Percentiles rank a stretch among this genome's conserved stretches.
Conservation (phyloP, 2,797 vertebrate species). For the Sarcoramphus papa region DNA sequence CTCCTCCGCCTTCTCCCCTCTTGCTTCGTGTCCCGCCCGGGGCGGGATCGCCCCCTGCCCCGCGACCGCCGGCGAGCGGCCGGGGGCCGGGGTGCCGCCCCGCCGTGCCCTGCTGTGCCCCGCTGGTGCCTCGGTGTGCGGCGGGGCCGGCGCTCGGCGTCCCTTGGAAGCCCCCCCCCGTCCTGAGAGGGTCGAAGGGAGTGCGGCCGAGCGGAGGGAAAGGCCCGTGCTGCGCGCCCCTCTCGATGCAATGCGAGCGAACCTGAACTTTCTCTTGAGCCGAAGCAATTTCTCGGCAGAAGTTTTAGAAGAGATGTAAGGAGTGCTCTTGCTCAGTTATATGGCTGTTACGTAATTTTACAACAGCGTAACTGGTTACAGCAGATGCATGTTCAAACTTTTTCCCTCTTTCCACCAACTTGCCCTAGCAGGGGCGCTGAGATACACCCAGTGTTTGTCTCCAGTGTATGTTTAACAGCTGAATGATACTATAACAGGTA, state of each 20-base stretch:
- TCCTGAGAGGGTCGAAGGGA: neutral
- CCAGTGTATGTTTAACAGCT: neutral
- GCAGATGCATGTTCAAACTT: neutral
- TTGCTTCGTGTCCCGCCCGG: neutral
- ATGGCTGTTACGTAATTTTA: rapidly evolving
- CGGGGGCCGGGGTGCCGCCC: neutral
- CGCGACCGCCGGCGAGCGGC: too few relatives aligned
- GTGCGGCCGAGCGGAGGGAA: neutral
- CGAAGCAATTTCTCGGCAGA: neutral
- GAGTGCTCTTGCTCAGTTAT: neutral
- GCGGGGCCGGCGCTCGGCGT: neutral
- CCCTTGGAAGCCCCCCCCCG: neutral
- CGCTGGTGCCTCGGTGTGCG: neutral
- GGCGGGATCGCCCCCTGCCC: neutral
- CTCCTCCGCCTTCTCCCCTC: neutral
- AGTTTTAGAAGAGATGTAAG: neutral
- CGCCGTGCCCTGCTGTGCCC: too few relatives aligned
- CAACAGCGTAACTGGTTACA: neutral
- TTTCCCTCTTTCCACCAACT: neutral
- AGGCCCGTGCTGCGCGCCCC: too few relatives aligned
- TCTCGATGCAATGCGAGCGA: rapidly evolving
- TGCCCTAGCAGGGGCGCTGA: neutral
- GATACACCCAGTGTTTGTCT: neutral
- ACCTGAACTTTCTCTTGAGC: neutral
- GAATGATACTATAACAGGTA: neutral